phyloP scores from a whole-genome alignment of 2,113 vertebrate species.

The Coregonus clupeaformis region DNA sequence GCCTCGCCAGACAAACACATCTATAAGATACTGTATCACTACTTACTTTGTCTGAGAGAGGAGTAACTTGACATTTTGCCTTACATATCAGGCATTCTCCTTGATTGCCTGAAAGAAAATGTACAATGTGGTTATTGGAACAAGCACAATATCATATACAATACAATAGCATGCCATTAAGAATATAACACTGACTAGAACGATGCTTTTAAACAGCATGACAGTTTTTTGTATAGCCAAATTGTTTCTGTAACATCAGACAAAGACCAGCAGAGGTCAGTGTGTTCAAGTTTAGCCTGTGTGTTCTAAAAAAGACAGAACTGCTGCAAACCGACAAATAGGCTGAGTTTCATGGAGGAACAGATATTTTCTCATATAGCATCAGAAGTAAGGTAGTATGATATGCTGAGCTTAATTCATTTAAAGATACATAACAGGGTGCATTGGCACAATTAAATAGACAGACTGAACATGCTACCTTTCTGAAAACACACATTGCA shows the following conservation, averaged over 20 bases:
- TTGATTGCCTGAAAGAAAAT: slow-evolving; percentile 76
- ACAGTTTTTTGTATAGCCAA: background rate
- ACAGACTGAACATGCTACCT: slow-evolving; percentile 71
- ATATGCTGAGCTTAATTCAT: background rate
- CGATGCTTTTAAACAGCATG: background rate
- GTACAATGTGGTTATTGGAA: background rate
- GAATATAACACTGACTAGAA: background rate
- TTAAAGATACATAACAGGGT: no score
- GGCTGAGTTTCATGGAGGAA: background rate
- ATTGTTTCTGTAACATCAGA: background rate
- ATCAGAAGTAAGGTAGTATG: background rate
- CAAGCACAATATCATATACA: no score
- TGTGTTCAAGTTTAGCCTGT: slow-evolving; percentile 30
- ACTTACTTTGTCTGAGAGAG: slow-evolving; percentile 85
- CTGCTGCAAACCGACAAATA: background rate
- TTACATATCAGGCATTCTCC: slow-evolving; percentile 83
- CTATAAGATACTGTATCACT: background rate
- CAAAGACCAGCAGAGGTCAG: slow-evolving; percentile 53
- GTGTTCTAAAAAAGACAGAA: background rate
- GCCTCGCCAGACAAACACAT: no score
- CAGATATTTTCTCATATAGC: background rate
- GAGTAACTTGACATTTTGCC: slow-evolving; percentile 74
- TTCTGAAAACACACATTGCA: slow-evolving; percentile 81
- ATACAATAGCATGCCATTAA: background rate
- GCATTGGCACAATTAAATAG: background rate